phyloP scores from a whole-genome alignment of 1,140 invertebrate species.

The Formica selysi region DNA sequence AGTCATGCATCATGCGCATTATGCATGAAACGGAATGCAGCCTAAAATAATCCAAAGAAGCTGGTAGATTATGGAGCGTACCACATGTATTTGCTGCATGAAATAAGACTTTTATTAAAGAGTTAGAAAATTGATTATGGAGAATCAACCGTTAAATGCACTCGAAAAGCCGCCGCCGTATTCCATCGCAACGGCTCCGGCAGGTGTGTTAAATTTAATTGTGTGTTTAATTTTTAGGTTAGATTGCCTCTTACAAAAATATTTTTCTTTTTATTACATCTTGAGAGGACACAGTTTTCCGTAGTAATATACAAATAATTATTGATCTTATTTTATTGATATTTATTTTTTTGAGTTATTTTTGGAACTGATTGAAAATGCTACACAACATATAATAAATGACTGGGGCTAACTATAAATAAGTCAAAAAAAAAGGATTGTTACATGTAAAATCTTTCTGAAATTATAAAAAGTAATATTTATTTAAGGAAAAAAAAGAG shows the following conservation, averaged over 20 bases:
- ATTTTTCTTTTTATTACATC: neutral
- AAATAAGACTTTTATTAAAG: neutral
- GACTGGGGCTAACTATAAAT: too few species aligned
- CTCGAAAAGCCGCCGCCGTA: constrained; percentile 76
- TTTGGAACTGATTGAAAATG: neutral
- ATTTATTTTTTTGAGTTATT: neutral
- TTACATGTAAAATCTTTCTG: too few species aligned
- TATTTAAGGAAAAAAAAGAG: neutral
- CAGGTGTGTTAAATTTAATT: constrained; percentile 50
- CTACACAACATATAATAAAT: neutral
- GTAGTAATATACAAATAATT: neutral
- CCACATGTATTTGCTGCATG: too few species aligned
- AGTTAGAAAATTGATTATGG: constrained; percentile 58
- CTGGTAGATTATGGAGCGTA: too few species aligned
- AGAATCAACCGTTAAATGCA: constrained; percentile 73
- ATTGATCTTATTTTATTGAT: neutral
- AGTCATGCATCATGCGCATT: too few species aligned
- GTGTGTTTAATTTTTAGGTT: neutral
- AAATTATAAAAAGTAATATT: neutral
- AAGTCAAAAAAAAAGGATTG: too few species aligned
- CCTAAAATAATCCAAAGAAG: too few species aligned
- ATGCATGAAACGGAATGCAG: too few species aligned
- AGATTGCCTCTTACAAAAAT: neutral
- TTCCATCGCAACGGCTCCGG: constrained; percentile 67
- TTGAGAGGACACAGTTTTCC: neutral